Conservation (phyloP, 2,113 vertebrate species). For the Lates calcarifer region DNA sequence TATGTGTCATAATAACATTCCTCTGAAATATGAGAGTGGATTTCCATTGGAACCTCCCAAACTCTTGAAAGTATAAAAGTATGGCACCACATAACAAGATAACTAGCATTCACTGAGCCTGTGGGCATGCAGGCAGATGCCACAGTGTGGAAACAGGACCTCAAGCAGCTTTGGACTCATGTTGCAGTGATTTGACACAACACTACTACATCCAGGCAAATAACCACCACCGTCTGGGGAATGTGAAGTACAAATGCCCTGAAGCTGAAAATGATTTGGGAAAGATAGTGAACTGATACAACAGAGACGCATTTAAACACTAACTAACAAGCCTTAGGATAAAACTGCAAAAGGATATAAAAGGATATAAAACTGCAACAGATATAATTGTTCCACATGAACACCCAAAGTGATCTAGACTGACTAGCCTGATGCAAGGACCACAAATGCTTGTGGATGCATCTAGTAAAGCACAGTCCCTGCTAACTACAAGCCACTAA, state of each 20-base stretch:
- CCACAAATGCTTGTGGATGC: slow-evolving; percentile 30
- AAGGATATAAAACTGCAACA: too few relatives aligned
- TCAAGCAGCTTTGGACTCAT: slow-evolving; percentile 45
- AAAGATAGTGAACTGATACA: slow-evolving; percentile 30
- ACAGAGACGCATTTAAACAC: slow-evolving; percentile 24
- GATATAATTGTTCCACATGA: slow-evolving; percentile 24
- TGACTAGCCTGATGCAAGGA: background rate
- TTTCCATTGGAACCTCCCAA: slow-evolving; percentile 47
- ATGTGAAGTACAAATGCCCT: slow-evolving; percentile 28
- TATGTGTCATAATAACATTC: slow-evolving; percentile 16
- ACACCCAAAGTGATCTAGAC: slow-evolving; percentile 3
- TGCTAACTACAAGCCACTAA: slow-evolving; percentile 23
- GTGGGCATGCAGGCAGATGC: slow-evolving; percentile 44
- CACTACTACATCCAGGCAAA: slow-evolving; percentile 24
- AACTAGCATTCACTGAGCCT: slow-evolving; percentile 33
- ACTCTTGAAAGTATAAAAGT: slow-evolving; percentile 33
- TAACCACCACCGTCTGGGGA: slow-evolving; percentile 28
- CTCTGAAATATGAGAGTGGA: slow-evolving; percentile 23
- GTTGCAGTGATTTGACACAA: slow-evolving; percentile 60
- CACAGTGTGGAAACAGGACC: slow-evolving; percentile 52
- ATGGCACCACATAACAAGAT: slow-evolving; percentile 47
- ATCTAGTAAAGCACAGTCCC: background rate
- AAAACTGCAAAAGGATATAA: background rate
- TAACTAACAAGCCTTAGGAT: slow-evolving; percentile 19
- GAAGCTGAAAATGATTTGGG: slow-evolving; percentile 16